Evolutionary conservation across 2,797 vertebrate genomes (phyloP).

Genomic region (Micropoecilia bifurca): DNA sequence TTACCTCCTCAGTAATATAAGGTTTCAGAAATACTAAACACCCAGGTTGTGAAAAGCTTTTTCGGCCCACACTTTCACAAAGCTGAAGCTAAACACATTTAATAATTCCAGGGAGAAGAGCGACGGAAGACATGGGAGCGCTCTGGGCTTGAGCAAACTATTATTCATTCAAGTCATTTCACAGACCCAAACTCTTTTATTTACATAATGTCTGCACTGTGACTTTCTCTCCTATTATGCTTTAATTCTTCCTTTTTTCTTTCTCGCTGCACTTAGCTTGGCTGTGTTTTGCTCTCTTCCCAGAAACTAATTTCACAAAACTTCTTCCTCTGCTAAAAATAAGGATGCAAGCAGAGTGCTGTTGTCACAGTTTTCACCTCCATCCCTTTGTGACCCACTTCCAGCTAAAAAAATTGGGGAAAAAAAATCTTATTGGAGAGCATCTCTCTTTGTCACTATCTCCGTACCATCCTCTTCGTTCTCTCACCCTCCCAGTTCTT

Average conservation of each 20-base stretch:
- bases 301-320: conserved; percentile 59
- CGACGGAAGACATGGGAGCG: conserved; percentile 12
- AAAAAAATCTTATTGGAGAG: conserved; percentile 36
- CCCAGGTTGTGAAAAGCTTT: conserved; percentile 35
- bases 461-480: not conserved
- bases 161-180: conserved; percentile 62
- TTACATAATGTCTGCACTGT: conserved; percentile 54
- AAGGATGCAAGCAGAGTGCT: conserved; percentile 39
- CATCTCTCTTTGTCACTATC: conserved; percentile 19
- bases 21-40: conserved; percentile 31
- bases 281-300: conserved; percentile 27
- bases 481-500: not conserved
- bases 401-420: conserved; percentile 35
- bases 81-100: conserved; percentile 51
- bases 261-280: conserved; percentile 20
- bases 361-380: conserved; percentile 62
- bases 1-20: conserved; percentile 35
- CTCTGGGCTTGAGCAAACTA: conserved; percentile 34
- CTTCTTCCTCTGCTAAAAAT: conserved; percentile 28
- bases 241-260: conserved; percentile 14
- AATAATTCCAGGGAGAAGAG: conserved; percentile 45
- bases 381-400: conserved; percentile 67
- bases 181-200: conserved; percentile 60
- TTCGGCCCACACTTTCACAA: conserved; percentile 40
- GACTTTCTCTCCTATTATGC: conserved; percentile 13